Evolutionary conservation across 2,113 vertebrate species (phyloP).

Genomic region (Phyllostomus discolor): DNA sequence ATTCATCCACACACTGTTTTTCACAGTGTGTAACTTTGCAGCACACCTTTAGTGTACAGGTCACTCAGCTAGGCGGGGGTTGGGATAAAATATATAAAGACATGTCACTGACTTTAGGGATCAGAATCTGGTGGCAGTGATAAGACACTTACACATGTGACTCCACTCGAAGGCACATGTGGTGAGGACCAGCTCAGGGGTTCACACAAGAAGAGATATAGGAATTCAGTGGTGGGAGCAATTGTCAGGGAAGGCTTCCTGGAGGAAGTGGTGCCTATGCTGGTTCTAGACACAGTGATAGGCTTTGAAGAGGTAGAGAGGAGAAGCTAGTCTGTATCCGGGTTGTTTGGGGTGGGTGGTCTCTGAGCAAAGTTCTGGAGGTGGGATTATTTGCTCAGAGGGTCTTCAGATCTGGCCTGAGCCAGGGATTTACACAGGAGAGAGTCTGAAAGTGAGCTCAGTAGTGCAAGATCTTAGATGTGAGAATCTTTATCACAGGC

Average conservation of each 20-base stretch:
- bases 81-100: background rate
- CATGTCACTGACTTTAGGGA: background rate
- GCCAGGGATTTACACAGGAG: background rate
- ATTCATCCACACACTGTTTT: background rate
- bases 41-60: background rate
- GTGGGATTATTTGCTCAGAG: background rate
- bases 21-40: background rate
- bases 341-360: background rate
- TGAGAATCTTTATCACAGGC: background rate
- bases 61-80: background rate
- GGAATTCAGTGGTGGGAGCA: background rate
- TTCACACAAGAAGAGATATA: background rate
- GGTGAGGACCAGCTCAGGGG: background rate
- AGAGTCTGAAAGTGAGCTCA: background rate
- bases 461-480: background rate
- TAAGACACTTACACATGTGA: background rate
- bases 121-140: background rate
- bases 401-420: background rate
- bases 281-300: background rate
- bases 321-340: background rate
- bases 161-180: background rate
- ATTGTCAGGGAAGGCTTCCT: background rate
- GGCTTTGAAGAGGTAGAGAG: background rate
- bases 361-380: background rate
- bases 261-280: background rate